Percentiles rank a stretch among this genome's conserved stretches.
Conservation (phyloP, 1,140 invertebrate species). For the Solen grandis region DNA sequence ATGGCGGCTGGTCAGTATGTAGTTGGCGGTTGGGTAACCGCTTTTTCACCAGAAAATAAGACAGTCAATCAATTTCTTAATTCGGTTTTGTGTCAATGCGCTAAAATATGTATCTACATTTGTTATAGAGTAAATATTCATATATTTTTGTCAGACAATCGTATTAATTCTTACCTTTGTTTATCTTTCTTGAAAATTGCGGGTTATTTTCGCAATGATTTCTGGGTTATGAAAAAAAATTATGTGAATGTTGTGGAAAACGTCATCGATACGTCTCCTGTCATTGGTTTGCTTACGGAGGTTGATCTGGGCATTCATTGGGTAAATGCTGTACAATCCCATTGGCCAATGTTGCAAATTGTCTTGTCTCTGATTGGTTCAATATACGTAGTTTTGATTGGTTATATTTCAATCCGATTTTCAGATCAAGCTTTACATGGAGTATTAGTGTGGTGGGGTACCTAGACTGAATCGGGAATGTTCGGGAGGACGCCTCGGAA, state of each 20-base stretch:
- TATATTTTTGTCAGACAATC: too few species aligned
- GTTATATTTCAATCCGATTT: constrained; percentile 35
- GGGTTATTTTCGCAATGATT: constrained; percentile 49
- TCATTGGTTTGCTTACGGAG: background rate
- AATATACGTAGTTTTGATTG: constrained; percentile 18
- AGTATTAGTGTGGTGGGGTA: too few species aligned
- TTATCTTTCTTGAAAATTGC: constrained; percentile 16
- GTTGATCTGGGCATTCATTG: background rate
- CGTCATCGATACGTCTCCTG: constrained; percentile 20
- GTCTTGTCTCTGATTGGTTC: constrained; percentile 4
- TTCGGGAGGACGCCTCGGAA: too few species aligned
- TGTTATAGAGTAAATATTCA: too few species aligned
- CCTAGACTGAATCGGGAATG: too few species aligned
- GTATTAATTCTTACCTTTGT: constrained; percentile 43
- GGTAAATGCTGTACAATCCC: background rate
- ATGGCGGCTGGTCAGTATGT: too few species aligned
- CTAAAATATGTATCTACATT: too few species aligned
- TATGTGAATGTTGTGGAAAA: constrained; percentile 2
- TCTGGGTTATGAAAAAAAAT: constrained; percentile 28
- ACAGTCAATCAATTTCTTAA: too few species aligned
- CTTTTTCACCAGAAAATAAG: too few species aligned
- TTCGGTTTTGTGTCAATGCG: too few species aligned
- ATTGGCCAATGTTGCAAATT: background rate
- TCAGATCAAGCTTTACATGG: background rate
- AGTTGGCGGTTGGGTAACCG: too few species aligned